These are phyloP conservation scores for Thaumetopoea pityocampa DNA, from an alignment of 1,140 invertebrate species.

Conservation along the genomic window DNA sequence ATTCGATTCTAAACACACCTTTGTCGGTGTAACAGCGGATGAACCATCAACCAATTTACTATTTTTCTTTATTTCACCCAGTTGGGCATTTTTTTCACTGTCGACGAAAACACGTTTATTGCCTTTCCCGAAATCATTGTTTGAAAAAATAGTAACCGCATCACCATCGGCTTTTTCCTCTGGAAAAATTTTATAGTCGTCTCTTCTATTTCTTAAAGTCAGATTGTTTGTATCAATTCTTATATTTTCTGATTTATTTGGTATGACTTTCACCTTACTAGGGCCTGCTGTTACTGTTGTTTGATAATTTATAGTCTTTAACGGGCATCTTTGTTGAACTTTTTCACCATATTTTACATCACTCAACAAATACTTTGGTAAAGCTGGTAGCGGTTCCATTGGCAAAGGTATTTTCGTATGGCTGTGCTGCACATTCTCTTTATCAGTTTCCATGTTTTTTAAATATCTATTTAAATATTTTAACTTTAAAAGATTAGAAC, in stretches of 20 bases:
- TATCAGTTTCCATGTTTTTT: constrained; percentile 37
- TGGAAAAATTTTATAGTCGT: constrained; percentile 38
- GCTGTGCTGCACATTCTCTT: constrained; percentile 37
- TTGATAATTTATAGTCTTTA: constrained; percentile 35
- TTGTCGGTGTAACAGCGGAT: constrained; percentile 29
- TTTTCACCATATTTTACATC: constrained; percentile 17
- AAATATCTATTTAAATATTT: constrained; percentile 6
- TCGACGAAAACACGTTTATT: constrained; percentile 1
- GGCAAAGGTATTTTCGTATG: constrained; percentile 49
- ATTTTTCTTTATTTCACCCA: constrained; percentile 19
- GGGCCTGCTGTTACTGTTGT: constrained; percentile 21
- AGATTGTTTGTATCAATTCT: constrained; percentile 36
- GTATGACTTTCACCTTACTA: constrained; percentile 19
- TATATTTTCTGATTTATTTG: constrained; percentile 15
- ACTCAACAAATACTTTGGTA: constrained; percentile 36
- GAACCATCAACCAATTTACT: constrained; percentile 19
- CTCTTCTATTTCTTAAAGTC: constrained; percentile 35
- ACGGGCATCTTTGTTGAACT: constrained; percentile 29
- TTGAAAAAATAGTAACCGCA: constrained; percentile 27
- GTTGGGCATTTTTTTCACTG: constrained; percentile 10
- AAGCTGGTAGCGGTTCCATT: constrained; percentile 34
- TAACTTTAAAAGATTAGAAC: constrained; percentile 8
- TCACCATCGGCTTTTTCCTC: constrained; percentile 18
- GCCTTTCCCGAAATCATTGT: constrained; percentile 37
- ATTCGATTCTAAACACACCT: constrained; percentile 28